Evolutionary conservation across 2,888 invertebrate genomes (phyloP).

Genomic region (Parochlus steinenii): DNA sequence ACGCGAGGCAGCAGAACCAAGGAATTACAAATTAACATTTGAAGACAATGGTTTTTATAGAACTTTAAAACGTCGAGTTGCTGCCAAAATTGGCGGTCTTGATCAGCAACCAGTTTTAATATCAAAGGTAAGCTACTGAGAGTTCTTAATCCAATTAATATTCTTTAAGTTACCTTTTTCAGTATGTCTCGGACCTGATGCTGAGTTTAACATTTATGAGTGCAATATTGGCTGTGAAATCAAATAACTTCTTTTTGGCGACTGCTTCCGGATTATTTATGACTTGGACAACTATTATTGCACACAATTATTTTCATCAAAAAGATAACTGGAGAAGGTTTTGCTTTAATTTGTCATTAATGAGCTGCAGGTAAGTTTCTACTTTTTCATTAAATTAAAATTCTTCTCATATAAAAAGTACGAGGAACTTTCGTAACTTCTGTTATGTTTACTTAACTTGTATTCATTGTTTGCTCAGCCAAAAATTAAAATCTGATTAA

Average conservation of each 20-base stretch:
- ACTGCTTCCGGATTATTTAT: constrained; percentile 38
- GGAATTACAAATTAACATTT: constrained; percentile 58
- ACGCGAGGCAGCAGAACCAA: constrained; percentile 39
- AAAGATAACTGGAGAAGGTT: constrained; percentile 64
- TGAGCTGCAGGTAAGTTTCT: constrained; percentile 29
- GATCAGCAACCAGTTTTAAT: no score
- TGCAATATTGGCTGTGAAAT: constrained; percentile 25
- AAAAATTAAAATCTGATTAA: no score
- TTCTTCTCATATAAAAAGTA: no score
- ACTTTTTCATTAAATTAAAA: no score
- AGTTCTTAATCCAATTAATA: no score
- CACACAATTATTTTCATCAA: constrained; percentile 65
- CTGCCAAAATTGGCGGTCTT: no score
- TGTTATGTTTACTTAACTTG: no score
- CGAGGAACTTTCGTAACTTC: no score
- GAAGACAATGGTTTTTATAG: constrained; percentile 55
- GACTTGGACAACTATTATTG: constrained; percentile 39
- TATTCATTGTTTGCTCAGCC: no score
- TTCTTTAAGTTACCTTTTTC: constrained; percentile 7
- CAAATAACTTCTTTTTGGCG: constrained; percentile 21
- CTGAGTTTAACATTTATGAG: constrained; percentile 25
- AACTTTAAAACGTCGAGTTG: constrained; percentile 43
- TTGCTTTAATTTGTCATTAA: constrained; percentile 49
- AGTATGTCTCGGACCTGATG: constrained; percentile 28
- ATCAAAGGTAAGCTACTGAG: no score